Percentiles rank a stretch among this genome's conserved stretches.
These are phyloP conservation scores for Uropetala carovei DNA, from an alignment of 2,888 invertebrate genomes.

Conservation along the genomic window DNA sequence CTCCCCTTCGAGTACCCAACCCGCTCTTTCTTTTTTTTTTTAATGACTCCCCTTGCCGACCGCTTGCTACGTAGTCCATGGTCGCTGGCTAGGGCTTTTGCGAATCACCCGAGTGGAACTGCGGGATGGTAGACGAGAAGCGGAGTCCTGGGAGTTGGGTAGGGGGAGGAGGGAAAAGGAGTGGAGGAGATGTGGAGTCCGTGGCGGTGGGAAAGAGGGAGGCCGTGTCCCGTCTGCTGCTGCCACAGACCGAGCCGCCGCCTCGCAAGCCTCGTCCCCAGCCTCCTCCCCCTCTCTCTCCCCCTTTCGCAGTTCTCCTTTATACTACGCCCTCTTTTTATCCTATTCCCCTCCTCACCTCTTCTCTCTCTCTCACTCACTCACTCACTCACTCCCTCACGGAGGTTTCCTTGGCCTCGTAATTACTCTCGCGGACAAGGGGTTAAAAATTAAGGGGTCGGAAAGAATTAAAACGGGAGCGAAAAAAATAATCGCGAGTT, in stretches of 20 bases:
- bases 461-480: slow-evolving; percentile 5
- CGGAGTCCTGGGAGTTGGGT: too few relatives aligned
- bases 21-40: slow-evolving; percentile 25
- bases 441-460: not conserved
- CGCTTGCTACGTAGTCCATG: slow-evolving; percentile 23
- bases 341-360: not conserved
- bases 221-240: not conserved
- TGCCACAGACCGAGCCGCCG: too few relatives aligned
- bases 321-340: not conserved
- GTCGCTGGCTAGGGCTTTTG: not conserved
- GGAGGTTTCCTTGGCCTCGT: not conserved
- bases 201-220: not conserved
- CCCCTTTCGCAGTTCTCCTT: not conserved
- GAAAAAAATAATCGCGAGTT: not conserved
- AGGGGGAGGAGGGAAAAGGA: not conserved
- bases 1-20: not conserved
- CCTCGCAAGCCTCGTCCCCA: not conserved
- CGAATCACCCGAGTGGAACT: slow-evolving; percentile 39
- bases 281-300: not conserved
- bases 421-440: slow-evolving; percentile 2
- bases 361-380: not conserved
- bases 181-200: not conserved
- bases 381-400: too few relatives aligned
- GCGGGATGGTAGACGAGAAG: not conserved
- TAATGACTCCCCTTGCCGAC: slow-evolving; percentile 14